A percentile compares a stretch with the other conserved stretches of the same genome.
These are phyloP conservation scores for Asobara japonica DNA, from an alignment of 1,140 invertebrate species.

Conservation along the genomic window DNA sequence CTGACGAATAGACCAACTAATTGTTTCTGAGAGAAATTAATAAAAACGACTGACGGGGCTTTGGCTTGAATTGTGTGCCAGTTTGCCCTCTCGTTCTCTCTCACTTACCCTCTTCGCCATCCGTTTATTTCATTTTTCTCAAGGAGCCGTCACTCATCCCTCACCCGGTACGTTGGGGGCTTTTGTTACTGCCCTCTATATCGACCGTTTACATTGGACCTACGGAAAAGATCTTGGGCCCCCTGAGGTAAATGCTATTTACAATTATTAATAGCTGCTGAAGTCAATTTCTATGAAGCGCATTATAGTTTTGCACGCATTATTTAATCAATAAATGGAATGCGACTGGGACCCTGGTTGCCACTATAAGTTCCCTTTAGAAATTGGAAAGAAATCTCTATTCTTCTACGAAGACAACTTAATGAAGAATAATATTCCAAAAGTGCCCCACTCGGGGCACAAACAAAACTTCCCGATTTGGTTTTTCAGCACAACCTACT, in stretches of 20 bases:
- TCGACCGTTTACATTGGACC: background rate
- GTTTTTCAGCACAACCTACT: too few species aligned
- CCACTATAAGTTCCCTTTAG: constrained; percentile 30
- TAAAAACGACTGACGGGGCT: constrained; percentile 60
- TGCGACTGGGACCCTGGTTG: too few species aligned
- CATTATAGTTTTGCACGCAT: background rate
- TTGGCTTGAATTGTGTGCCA: constrained; percentile 14
- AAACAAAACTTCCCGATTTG: too few species aligned
- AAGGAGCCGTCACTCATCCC: constrained; percentile 21
- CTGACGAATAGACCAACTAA: constrained; percentile 67
- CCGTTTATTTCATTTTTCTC: constrained; percentile 30
- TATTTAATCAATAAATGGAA: too few species aligned
- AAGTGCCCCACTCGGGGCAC: too few species aligned
- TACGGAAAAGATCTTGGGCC: background rate
- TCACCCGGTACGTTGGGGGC: background rate
- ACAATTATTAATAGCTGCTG: background rate
- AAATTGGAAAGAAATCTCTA: too few species aligned
- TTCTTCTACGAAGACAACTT: too few species aligned
- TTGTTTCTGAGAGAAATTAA: constrained; percentile 67
- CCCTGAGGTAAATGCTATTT: background rate
- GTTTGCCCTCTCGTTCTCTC: constrained; percentile 19
- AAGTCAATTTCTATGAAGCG: background rate
- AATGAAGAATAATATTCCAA: too few species aligned
- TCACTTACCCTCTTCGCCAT: background rate
- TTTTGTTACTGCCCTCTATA: constrained; percentile 8